These are phyloP conservation scores for Sapajus apella DNA, from an alignment of 2,113 vertebrate genomes.

Conservation along the genomic window DNA sequence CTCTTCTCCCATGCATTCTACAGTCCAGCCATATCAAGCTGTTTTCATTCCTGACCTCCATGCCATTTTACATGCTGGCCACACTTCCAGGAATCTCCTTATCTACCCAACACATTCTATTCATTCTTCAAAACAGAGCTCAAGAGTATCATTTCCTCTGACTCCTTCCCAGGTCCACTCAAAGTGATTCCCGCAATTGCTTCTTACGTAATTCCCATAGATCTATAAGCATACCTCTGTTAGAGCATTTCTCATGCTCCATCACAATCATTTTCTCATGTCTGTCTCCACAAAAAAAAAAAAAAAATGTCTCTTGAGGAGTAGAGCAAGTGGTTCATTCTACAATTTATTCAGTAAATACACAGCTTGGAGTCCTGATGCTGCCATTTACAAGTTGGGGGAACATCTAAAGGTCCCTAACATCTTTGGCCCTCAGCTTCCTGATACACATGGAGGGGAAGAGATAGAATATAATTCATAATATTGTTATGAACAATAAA, in stretches of 20 bases:
- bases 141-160: neutral
- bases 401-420: neutral
- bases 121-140: neutral
- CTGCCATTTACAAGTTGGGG: neutral
- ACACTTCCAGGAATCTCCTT: neutral
- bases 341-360: neutral
- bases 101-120: neutral
- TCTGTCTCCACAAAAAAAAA: neutral
- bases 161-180: neutral
- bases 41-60: neutral
- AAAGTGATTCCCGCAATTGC: neutral
- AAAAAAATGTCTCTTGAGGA: neutral
- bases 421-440: neutral
- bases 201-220: neutral
- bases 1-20: neutral
- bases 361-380: neutral
- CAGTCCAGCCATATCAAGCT: neutral
- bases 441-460: neutral
- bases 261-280: neutral
- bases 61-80: too few species aligned
- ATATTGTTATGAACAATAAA: neutral
- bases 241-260: neutral
- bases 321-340: neutral
- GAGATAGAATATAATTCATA: neutral
- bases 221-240: neutral